These are phyloP conservation scores for Zaprionus lineosus DNA, from an alignment of 2,888 invertebrate species.

Conservation along the genomic window DNA sequence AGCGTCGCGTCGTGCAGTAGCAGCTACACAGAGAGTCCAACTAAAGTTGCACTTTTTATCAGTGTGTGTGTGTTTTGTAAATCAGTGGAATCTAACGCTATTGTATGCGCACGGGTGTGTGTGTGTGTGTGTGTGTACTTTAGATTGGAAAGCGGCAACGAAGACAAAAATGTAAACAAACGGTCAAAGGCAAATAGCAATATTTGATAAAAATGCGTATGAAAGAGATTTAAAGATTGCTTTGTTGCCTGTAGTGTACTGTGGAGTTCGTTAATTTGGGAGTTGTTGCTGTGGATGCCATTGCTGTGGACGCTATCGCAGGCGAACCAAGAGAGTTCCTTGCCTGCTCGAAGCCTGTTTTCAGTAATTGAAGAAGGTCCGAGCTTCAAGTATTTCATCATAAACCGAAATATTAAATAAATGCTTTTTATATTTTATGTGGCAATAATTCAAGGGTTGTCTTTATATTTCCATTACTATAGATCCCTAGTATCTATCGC, in stretches of 20 bases:
- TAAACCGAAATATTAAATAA: constrained; percentile 31
- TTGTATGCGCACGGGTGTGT: constrained; percentile 13
- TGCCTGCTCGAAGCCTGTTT: neutral
- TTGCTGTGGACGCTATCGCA: neutral
- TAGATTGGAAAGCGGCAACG: constrained; percentile 65
- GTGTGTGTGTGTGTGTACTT: constrained; percentile 22
- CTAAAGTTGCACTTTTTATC: no score
- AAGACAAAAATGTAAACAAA: constrained; percentile 74
- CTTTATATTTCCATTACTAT: neutral
- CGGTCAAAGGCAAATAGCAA: constrained; percentile 60
- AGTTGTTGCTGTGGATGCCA: constrained; percentile 31
- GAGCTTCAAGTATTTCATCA: constrained; percentile 56
- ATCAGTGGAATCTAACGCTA: constrained; percentile 20
- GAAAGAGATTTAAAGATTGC: constrained; percentile 59
- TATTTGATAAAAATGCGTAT: constrained; percentile 69
- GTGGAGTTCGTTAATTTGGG: no score
- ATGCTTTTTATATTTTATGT: no score
- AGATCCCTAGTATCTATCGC: no score
- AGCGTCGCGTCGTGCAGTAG: constrained; percentile 47
- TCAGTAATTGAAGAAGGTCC: neutral
- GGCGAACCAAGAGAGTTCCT: neutral
- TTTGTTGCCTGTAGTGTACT: constrained; percentile 29
- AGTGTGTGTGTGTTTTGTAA: constrained; percentile 19
- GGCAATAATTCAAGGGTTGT: neutral
- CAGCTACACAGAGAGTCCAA: no score